Base-by-base conservation (phyloP, 2,113 vertebrate species). In the Prinia subflava region DNA sequence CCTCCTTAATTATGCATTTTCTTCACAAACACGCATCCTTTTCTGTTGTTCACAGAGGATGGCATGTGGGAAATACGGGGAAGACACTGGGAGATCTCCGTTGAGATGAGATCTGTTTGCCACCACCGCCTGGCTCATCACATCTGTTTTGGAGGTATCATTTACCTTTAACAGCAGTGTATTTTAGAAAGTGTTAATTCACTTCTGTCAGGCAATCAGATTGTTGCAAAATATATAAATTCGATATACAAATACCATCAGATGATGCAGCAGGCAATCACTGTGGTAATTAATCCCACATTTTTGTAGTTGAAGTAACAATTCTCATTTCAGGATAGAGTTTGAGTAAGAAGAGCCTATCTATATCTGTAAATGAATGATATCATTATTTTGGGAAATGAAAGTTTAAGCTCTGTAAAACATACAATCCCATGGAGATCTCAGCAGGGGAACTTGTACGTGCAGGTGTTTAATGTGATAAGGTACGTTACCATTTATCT, bases 381-480 rank as follows among this genome's bases (percentile, higher is more conserved):
- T 98, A 98, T 98, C 98, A 98, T 98, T 98, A 98, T 98, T 98
- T 98, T 97, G 98, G 98, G 97, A 98, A 98, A 98, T 98, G 98
- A 97, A 98, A 98, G 98, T 98, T 98, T 98, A 98, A 98, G 98
- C 98, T 98, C 98, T 96, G 96, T 96, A 97, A 97, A 98, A 98
- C 97, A 98, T 97, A 94, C 98, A 96, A 98, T 97, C 98, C 98
- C 98, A 94, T 95, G 96, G 98, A 98, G 98, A 98, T 98, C 98
- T 98, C 98, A 94, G 97, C 89, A 92, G 97, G 98, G 97, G 97
- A 98, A 98, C 98, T 98, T 98, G 98, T 96, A 97, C 91, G 96
- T 97, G 94, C 98, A 99, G 98, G 98, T 99, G 98, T 98, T 98
- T 94, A 95, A 93, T 96, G 98, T 98, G 98, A 99, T 99, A 99